Evolutionary conservation across 2,113 vertebrate species (phyloP).

Genomic region (Takifugu flavidus): DNA sequence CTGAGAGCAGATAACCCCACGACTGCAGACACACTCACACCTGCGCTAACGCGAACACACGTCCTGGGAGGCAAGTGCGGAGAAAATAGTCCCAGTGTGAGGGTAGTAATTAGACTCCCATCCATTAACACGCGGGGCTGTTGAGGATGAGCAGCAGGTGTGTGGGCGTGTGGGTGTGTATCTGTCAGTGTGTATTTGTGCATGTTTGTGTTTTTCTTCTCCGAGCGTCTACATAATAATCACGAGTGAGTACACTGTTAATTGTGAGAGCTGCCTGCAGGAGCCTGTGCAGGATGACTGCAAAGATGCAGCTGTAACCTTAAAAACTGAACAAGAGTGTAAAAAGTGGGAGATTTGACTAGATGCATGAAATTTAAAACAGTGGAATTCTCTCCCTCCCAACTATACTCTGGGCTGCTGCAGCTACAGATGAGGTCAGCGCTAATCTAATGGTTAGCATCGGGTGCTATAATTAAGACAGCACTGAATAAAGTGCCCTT

Average conservation of each 20-base stretch:
- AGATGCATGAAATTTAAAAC: too few species aligned
- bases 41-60: constrained; percentile 22
- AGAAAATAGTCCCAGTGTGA: constrained; percentile 62
- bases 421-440: too few species aligned
- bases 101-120: constrained; percentile 80
- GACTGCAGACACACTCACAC: constrained; percentile 38
- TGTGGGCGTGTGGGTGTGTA: constrained; percentile 55
- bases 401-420: too few species aligned
- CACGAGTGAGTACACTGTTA: constrained; percentile 40
- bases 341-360: too few species aligned
- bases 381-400: too few species aligned
- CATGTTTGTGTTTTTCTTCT: constrained; percentile 35
- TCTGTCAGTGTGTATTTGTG: constrained; percentile 41
- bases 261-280: neutral
- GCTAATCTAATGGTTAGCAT: too few species aligned
- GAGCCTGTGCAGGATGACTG: too few species aligned
- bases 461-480: too few species aligned
- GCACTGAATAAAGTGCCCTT: too few species aligned
- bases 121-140: constrained; percentile 80
- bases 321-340: too few species aligned
- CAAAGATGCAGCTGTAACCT: too few species aligned
- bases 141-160: constrained; percentile 70
- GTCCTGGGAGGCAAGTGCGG: constrained; percentile 57
- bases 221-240: constrained; percentile 49
- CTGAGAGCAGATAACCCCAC: constrained; percentile 55